Evolutionary conservation across 2,113 vertebrate species (phyloP), one percentile per base, ranked within the genome.

Genomic region (Tretioscincus oriximinensis): DNA sequence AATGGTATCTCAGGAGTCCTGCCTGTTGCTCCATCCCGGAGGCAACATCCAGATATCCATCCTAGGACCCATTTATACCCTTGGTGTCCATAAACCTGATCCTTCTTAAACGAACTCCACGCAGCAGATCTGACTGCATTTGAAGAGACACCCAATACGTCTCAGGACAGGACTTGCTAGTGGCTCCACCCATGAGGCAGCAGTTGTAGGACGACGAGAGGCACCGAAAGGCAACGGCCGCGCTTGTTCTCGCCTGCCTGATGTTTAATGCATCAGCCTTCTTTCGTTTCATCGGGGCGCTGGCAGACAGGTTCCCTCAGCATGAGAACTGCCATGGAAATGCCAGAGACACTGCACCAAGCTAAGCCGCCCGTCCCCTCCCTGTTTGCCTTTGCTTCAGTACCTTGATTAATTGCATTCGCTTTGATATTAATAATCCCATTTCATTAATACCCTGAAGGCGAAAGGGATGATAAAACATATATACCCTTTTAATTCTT

Each of bases 381-480:
- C n/a, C n/a, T n/a, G n/a, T n/a, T n/a, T n/a, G 75, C 78, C 86
- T 87, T 78, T 85, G 86, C 85, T 86, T 86, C 86, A 49, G 86
- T 73, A 72, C 77, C 82, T 84, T 83, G 70, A 89, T 88, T 85
- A 90, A 87, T 88, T 92, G 85, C 29, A 76, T 81, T 87, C 84
- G 26, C 88, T 93, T 90, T 89, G 85, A 92, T 90, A 89, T 93
- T 89, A 90, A 83, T 91, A 90, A 93, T 93, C 89, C 93, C 85
- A 84, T 92, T 91, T 94, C 90, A 93, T 93, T 93, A 92, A 92
- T 89, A 89, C 85, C 92, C 92, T 69, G 21, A 90, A 93, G 91
- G 93, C 92, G 92, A 88, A 67, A 82, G 69, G 4, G 58, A 9
- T 35, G 65, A 67, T 11, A 51, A 51, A 26, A 0, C 51, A 66